Conservation (phyloP, 1,140 invertebrate genomes). For the Drosophila pectinifera region DNA sequence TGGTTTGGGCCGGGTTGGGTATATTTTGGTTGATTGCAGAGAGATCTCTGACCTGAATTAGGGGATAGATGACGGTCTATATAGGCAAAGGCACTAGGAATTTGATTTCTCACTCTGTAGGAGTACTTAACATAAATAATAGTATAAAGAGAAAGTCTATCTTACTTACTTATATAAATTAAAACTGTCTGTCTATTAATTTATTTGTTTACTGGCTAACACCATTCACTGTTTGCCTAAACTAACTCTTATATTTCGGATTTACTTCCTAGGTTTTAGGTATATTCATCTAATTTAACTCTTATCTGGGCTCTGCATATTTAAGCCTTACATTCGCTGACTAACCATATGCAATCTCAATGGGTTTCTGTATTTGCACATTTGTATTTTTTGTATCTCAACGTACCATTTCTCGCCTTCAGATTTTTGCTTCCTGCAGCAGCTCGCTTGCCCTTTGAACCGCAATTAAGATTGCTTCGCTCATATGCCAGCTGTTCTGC, state of each 20-base stretch:
- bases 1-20: conserved; percentile 3
- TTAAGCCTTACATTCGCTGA: conserved; percentile 4
- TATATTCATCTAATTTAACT: background rate
- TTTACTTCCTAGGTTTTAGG: background rate
- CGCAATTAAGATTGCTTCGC: conserved; percentile 75
- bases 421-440: conserved; percentile 33
- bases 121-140: background rate
- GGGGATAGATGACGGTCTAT: background rate
- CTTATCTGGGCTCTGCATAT: background rate
- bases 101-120: background rate
- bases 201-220: background rate
- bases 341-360: background rate
- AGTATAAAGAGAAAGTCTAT: too few relatives aligned
- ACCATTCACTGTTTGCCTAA: too few relatives aligned
- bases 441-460: conserved; percentile 64
- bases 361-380: background rate
- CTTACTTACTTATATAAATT: too few relatives aligned
- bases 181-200: too few relatives aligned
- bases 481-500: conserved; percentile 38
- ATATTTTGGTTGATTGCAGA: conserved; percentile 19
- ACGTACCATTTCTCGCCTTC: conserved; percentile 45
- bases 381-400: conserved; percentile 45
- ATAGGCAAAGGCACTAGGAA: background rate
- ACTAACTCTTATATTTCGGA: background rate
- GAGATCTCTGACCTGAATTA: conserved; percentile 5